These are phyloP conservation scores for Archaeoteleia sp. DNA, from an alignment of 2,888 invertebrate species.

Conservation along the genomic window DNA sequence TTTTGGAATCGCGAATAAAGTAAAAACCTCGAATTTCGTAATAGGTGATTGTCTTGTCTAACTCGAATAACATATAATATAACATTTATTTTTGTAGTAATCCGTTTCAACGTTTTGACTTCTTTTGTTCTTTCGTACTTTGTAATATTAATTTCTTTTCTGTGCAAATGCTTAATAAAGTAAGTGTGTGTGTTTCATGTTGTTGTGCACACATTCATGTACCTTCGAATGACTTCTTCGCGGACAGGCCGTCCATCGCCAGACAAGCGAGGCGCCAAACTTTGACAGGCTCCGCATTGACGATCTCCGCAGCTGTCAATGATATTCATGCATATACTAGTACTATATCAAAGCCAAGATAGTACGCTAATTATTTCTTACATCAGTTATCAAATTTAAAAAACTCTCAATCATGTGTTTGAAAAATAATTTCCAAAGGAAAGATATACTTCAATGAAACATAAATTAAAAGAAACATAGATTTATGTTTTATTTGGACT, in stretches of 20 bases:
- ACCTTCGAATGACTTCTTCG: slow-evolving; percentile 72
- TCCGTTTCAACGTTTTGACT: too few relatives aligned
- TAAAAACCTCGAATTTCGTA: too few relatives aligned
- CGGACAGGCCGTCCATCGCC: slow-evolving; percentile 70
- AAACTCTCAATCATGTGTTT: too few relatives aligned
- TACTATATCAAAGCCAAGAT: slow-evolving; percentile 47
- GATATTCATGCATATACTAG: slow-evolving; percentile 69
- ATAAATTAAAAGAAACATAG: neutral
- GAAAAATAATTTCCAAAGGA: too few relatives aligned
- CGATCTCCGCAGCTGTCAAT: slow-evolving; percentile 72
- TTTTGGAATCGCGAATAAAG: too few relatives aligned
- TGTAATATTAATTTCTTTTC: neutral
- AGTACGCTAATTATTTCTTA: slow-evolving; percentile 5
- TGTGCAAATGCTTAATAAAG: slow-evolving; percentile 15
- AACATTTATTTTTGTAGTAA: too few relatives aligned
- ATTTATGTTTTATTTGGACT: neutral
- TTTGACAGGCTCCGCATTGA: slow-evolving; percentile 72
- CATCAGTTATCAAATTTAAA: too few relatives aligned
- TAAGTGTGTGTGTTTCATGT: slow-evolving; percentile 52
- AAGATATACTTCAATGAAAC: neutral
- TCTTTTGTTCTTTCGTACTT: slow-evolving; percentile 19
- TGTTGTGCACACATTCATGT: slow-evolving; percentile 63
- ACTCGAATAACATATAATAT: slow-evolving; percentile 1
- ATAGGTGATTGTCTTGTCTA: too few relatives aligned
- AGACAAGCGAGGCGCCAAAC: slow-evolving; percentile 71